Evolutionary conservation across 2,888 invertebrate genomes (phyloP).

Genomic region (Piscicola geometra): DNA sequence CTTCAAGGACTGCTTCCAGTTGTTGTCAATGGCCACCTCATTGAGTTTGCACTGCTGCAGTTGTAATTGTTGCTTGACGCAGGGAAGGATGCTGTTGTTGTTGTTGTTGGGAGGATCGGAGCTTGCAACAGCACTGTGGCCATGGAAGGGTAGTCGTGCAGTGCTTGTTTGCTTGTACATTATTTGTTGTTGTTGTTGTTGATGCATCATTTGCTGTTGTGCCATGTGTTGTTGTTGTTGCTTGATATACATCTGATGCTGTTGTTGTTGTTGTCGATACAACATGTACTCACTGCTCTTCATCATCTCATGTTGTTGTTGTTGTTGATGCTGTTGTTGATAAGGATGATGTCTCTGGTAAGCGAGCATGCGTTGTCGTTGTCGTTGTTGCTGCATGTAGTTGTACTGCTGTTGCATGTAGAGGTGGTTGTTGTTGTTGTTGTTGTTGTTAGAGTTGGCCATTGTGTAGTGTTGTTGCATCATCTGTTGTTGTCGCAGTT

Average conservation of each 20-base stretch:
- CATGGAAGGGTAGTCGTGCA: too few relatives aligned
- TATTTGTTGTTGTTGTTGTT: too few relatives aligned
- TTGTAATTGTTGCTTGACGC: background rate
- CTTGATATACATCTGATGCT: background rate
- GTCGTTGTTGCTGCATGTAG: background rate
- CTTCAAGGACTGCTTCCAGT: conserved; percentile 3
- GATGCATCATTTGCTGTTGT: too few relatives aligned
- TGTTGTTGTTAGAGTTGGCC: background rate
- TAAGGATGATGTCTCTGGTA: conserved; percentile 2
- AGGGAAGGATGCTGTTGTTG: background rate
- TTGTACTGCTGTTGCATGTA: background rate
- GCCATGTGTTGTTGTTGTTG: background rate
- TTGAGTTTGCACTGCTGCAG: background rate
- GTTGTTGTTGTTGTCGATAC: conserved; percentile 15
- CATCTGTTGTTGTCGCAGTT: conserved; percentile 12
- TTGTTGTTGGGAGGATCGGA: background rate
- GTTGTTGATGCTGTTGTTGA: conserved; percentile 7
- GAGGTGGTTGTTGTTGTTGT: background rate
- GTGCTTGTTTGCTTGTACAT: too few relatives aligned
- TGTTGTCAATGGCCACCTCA: background rate
- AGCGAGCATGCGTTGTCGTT: conserved; percentile 6
- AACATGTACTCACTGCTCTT: too few relatives aligned
- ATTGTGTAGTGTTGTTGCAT: conserved; percentile 1
- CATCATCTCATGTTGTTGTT: background rate
- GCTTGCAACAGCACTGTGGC: too few relatives aligned